Evolutionary conservation across 2,797 vertebrate species (phyloP).

Genomic region (Numenius phaeopus): DNA sequence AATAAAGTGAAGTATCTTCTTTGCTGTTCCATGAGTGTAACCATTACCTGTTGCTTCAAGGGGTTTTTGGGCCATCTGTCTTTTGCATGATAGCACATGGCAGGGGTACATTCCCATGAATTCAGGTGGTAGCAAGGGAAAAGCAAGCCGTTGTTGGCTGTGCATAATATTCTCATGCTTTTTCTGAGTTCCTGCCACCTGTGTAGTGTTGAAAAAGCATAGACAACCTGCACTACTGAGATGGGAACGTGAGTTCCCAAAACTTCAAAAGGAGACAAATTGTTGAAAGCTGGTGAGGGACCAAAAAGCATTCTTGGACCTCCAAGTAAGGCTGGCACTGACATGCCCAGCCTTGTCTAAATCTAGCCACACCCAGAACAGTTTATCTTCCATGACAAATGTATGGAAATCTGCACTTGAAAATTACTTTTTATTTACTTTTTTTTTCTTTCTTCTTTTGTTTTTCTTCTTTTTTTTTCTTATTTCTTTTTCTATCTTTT

Average conservation of each 20-base stretch:
- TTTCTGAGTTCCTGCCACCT: neutral
- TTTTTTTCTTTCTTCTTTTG: too few species aligned
- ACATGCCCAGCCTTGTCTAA: neutral
- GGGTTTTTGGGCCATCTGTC: neutral
- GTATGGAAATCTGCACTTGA: neutral
- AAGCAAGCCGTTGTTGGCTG: accelerated
- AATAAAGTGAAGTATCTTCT: neutral
- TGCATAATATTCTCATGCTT: neutral
- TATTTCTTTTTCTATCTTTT: neutral
- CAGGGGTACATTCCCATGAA: neutral
- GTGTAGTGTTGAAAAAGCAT: neutral
- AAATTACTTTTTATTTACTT: neutral
- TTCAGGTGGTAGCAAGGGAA: neutral
- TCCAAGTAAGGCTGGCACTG: neutral
- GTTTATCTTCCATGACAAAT: neutral
- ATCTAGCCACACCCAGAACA: neutral
- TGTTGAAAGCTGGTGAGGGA: neutral
- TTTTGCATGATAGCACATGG: neutral
- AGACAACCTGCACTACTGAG: neutral
- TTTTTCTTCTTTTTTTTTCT: neutral
- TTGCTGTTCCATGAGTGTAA: neutral
- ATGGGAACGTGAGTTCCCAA: neutral
- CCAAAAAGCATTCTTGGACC: neutral
- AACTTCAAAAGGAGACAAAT: neutral
- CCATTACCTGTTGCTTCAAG: neutral